These are phyloP conservation scores for Phrynocephalus forsythii DNA, from an alignment of 2,797 vertebrate species.

Conservation along the genomic window DNA sequence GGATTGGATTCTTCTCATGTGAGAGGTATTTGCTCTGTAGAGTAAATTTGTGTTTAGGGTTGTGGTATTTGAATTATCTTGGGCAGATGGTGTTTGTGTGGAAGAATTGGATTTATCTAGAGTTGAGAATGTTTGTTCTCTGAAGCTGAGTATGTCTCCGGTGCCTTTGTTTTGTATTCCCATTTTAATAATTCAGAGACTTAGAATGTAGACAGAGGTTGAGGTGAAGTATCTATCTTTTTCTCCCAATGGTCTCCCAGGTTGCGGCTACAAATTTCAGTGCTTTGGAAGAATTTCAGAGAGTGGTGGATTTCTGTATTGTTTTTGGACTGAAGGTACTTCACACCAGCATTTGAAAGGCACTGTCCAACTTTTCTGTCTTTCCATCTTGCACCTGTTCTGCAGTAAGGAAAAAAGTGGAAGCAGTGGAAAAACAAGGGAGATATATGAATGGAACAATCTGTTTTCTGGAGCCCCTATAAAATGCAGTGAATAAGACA, in stretches of 20 bases:
- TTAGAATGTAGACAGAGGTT: background rate
- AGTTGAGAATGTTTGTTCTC: slow-evolving; percentile 28
- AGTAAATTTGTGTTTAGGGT: slow-evolving; percentile 1
- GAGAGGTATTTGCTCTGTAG: slow-evolving; percentile 19
- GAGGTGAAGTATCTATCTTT: background rate
- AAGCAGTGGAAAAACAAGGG: background rate
- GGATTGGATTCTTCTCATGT: slow-evolving; percentile 17
- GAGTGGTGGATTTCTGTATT: background rate
- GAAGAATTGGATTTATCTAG: slow-evolving; percentile 21
- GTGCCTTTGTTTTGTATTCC: slow-evolving; percentile 33
- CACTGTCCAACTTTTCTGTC: background rate
- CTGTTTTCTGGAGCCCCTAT: background rate
- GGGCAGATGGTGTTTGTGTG: slow-evolving; percentile 36
- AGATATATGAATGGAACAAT: background rate
- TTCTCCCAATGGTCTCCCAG: background rate
- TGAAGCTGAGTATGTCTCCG: slow-evolving; percentile 19
- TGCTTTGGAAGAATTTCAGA: background rate
- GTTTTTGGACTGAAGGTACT: background rate
- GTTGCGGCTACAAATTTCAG: background rate
- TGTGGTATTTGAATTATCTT: slow-evolving; percentile 31
- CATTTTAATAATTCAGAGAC: slow-evolving; percentile 40
- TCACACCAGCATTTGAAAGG: background rate
- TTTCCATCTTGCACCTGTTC: background rate
- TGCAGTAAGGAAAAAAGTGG: background rate
- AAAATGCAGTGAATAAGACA: background rate